phyloP scores from a whole-genome alignment of 2,797 vertebrate genomes.

The Microchirus variegatus region DNA sequence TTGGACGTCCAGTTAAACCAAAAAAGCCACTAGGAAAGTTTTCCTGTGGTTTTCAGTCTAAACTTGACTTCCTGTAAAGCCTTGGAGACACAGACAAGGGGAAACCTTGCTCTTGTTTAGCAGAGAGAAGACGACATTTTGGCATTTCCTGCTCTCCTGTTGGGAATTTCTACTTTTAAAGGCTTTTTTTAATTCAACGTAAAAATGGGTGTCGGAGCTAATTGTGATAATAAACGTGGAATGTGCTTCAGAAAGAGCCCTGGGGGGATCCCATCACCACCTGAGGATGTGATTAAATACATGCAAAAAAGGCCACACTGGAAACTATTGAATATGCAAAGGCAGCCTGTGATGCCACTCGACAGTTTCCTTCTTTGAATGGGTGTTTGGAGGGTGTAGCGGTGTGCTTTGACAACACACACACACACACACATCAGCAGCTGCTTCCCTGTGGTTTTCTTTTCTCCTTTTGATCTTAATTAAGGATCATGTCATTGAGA shows the following conservation, averaged over 20 bases:
- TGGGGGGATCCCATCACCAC: constrained; percentile 16
- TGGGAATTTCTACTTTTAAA: neutral
- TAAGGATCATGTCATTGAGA: constrained; percentile 32
- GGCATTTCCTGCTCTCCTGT: constrained; percentile 25
- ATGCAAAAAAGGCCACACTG: constrained; percentile 3
- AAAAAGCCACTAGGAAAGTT: constrained; percentile 51
- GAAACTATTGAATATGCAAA: constrained; percentile 19
- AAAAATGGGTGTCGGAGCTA: constrained; percentile 5
- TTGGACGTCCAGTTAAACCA: constrained; percentile 35
- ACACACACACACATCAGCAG: constrained; percentile 6
- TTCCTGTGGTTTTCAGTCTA: constrained; percentile 61
- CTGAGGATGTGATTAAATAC: constrained; percentile 23
- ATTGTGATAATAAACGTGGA: constrained; percentile 6
- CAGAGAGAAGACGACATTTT: constrained; percentile 35
- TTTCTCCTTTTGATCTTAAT: constrained; percentile 2
- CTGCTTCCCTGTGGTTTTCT: constrained; percentile 32
- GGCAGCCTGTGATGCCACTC: constrained; percentile 23
- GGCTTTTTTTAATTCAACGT: neutral
- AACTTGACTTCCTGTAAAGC: constrained; percentile 60
- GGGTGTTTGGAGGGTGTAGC: neutral
- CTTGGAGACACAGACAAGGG: constrained; percentile 35
- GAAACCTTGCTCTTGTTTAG: constrained; percentile 48
- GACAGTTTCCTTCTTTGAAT: constrained; percentile 41
- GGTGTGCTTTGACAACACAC: neutral
- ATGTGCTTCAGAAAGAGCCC: constrained; percentile 4